A percentile compares a stretch with the other conserved stretches of the same genome.
Evolutionary conservation across 2,797 vertebrate genomes (phyloP).

Genomic region (Enteromius afrohamiltoni): DNA sequence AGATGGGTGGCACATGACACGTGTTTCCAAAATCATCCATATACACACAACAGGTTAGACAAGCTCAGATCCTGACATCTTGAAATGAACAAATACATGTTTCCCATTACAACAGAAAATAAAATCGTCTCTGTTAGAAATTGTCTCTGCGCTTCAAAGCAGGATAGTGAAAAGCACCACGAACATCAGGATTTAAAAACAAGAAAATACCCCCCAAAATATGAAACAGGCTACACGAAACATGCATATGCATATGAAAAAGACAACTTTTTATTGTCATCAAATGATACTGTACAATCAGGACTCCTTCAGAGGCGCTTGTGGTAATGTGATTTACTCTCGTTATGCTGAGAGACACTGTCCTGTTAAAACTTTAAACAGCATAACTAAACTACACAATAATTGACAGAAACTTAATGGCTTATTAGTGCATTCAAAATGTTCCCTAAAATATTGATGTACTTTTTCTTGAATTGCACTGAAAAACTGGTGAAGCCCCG

Average conservation of each 20-base stretch:
- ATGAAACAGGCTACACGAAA: not conserved
- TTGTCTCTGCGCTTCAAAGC: not conserved
- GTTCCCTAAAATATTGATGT: constrained; percentile 24
- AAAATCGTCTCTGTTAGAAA: not conserved
- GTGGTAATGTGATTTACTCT: constrained; percentile 56
- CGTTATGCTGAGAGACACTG: constrained; percentile 67
- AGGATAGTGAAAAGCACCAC: no score
- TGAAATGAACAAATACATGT: not conserved
- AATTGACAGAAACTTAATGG: constrained; percentile 15
- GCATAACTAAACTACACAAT: not conserved
- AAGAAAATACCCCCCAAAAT: not conserved
- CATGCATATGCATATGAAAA: constrained; percentile 65
- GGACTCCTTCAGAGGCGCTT: constrained; percentile 72
- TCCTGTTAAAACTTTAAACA: constrained; percentile 47
- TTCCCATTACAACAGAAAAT: not conserved
- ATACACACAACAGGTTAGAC: constrained; percentile 15
- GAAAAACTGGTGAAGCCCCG: constrained; percentile 35
- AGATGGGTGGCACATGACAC: not conserved
- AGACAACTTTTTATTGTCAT: constrained; percentile 72
- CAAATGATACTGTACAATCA: constrained; percentile 72
- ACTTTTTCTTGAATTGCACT: constrained; percentile 47
- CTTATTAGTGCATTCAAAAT: constrained; percentile 51
- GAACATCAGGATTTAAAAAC: not conserved
- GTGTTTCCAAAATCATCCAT: constrained; percentile 4
- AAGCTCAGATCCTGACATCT: not conserved